A percentile compares a stretch with the other conserved stretches of the same genome.
Conservation (phyloP, 2,888 invertebrate genomes). For the Cacoxenus indagator region DNA sequence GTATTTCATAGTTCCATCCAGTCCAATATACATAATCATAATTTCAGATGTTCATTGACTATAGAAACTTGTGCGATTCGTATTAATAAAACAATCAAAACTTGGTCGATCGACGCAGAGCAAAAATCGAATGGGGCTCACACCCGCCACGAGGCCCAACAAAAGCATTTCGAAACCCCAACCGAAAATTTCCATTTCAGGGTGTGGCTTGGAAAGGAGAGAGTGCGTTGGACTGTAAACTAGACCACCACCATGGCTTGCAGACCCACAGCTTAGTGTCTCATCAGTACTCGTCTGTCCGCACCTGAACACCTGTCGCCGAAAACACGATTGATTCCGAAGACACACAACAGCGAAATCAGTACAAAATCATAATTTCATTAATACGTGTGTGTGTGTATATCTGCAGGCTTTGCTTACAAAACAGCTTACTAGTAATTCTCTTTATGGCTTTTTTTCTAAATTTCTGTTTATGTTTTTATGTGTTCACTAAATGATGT, state of each 20-base stretch:
- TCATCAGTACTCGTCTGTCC: not conserved
- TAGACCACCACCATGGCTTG: conserved; percentile 60
- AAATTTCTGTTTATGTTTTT: conserved; percentile 40
- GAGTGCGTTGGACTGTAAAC: conserved; percentile 37
- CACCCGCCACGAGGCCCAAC: not conserved
- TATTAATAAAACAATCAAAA: conserved; percentile 51
- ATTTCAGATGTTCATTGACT: not conserved
- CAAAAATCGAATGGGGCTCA: conserved; percentile 1
- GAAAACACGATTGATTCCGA: conserved; percentile 7
- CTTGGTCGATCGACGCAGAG: conserved; percentile 59
- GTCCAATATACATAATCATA: not conserved
- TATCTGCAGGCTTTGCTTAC: conserved; percentile 21
- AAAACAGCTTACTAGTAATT: not conserved
- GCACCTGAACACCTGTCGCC: not conserved
- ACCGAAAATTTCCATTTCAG: conserved; percentile 5
- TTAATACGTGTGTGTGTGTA: too few relatives aligned
- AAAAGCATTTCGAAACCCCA: too few relatives aligned
- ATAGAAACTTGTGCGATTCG: conserved; percentile 1
- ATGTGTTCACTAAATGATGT: not conserved
- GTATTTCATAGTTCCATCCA: conserved; percentile 59
- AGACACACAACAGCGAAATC: conserved; percentile 41
- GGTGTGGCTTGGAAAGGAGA: not conserved
- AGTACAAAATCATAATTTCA: conserved; percentile 61
- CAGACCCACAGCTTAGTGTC: not conserved
- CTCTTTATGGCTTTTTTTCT: not conserved